Conservation (phyloP, 2,888 invertebrate genomes). For the Norana najaformis region DNA sequence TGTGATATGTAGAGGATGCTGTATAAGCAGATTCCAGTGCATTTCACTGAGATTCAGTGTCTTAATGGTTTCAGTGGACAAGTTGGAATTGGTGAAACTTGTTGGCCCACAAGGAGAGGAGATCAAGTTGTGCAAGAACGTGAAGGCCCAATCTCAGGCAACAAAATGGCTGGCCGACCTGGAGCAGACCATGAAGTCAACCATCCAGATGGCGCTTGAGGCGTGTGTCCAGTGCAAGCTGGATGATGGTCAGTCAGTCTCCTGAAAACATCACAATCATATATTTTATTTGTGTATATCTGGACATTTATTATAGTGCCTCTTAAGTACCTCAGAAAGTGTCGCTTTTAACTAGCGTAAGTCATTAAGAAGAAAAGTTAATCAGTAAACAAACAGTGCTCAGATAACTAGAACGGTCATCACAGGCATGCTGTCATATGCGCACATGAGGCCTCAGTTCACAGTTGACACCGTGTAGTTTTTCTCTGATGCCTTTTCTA, state of each 20-base stretch:
- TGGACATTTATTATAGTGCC: background rate
- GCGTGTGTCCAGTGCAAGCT: conserved; percentile 56
- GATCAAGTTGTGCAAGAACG: conserved; percentile 50
- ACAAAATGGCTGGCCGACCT: conserved; percentile 55
- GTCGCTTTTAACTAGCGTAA: background rate
- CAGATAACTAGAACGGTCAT: background rate
- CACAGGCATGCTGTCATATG: too few relatives aligned
- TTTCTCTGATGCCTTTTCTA: too few relatives aligned
- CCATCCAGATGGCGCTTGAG: conserved; percentile 55
- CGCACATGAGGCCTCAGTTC: too few relatives aligned
- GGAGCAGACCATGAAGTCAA: conserved; percentile 56
- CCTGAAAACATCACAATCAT: background rate
- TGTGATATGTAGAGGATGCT: background rate
- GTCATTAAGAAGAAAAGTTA: too few relatives aligned
- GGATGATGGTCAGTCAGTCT: conserved; percentile 53
- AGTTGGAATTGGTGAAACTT: conserved; percentile 54
- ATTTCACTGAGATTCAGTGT: background rate
- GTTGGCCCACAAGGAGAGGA: conserved; percentile 53
- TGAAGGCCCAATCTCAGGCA: conserved; percentile 50
- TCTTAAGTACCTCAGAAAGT: background rate
- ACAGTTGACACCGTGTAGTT: too few relatives aligned
- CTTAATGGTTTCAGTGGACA: conserved; percentile 52
- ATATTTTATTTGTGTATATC: background rate
- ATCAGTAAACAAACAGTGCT: background rate
- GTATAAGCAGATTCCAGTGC: background rate